A percentile compares a stretch with the other conserved stretches of the same genome.
These are phyloP conservation scores for Anodontia alba DNA, from an alignment of 2,888 invertebrate genomes.

Conservation along the genomic window DNA sequence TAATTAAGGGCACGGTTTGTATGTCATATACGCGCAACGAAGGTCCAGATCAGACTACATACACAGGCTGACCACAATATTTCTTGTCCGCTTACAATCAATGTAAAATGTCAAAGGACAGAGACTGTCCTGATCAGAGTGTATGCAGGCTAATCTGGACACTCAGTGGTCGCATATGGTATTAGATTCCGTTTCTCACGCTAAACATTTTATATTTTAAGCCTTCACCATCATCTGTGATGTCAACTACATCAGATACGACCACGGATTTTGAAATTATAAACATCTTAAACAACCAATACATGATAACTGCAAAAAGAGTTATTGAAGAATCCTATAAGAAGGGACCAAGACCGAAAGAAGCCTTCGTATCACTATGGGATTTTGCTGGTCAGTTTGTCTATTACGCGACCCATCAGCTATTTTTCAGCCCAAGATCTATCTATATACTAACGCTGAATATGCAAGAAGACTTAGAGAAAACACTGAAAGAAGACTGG, in stretches of 20 bases:
- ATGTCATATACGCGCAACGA: too few relatives aligned
- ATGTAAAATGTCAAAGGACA: too few relatives aligned
- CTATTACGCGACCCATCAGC: slow-evolving; percentile 53
- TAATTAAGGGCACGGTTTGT: too few relatives aligned
- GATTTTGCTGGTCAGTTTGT: slow-evolving; percentile 57
- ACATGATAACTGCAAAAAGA: not conserved
- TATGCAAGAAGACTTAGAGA: slow-evolving; percentile 43
- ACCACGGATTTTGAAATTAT: not conserved
- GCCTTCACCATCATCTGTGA: not conserved
- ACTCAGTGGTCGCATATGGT: too few relatives aligned
- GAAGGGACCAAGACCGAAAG: slow-evolving; percentile 7
- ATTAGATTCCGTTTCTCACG: too few relatives aligned
- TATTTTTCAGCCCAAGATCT: slow-evolving; percentile 53
- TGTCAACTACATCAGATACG: not conserved
- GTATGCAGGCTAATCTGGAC: too few relatives aligned
- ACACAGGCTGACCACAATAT: too few relatives aligned
- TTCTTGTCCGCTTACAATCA: too few relatives aligned
- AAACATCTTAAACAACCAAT: not conserved
- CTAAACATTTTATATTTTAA: too few relatives aligned
- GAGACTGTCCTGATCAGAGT: too few relatives aligned
- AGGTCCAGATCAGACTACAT: too few relatives aligned
- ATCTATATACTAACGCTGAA: slow-evolving; percentile 46
- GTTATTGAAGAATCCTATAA: not conserved
- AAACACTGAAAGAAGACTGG: slow-evolving; percentile 40
- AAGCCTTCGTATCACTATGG: slow-evolving; percentile 51